These are phyloP conservation scores for Fragum fragum DNA, from an alignment of 2,888 invertebrate species.

Conservation along the genomic window DNA sequence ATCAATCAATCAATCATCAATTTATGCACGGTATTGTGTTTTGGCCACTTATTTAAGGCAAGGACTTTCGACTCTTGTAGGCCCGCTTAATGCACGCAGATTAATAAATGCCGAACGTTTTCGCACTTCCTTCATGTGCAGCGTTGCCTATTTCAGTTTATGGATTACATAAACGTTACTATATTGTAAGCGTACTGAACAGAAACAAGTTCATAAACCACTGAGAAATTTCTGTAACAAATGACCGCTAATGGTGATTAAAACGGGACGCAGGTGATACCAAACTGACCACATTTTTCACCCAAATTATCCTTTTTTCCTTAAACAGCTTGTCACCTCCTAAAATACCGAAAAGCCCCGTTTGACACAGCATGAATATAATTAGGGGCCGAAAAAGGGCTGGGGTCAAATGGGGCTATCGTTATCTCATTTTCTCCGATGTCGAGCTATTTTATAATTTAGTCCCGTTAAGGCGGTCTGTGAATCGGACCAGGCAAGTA, in stretches of 20 bases:
- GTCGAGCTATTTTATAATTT: conserved; percentile 60
- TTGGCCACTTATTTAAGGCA: too few relatives aligned
- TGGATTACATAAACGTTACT: too few relatives aligned
- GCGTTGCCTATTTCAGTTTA: too few relatives aligned
- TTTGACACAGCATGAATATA: conserved; percentile 59
- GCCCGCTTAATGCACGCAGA: too few relatives aligned
- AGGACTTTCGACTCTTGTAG: too few relatives aligned
- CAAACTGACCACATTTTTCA: conserved; percentile 49
- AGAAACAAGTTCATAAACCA: not conserved
- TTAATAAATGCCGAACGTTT: too few relatives aligned
- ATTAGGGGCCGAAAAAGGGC: conserved; percentile 45
- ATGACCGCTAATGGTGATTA: conserved; percentile 41
- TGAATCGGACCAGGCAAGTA: not conserved
- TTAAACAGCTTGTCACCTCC: conserved; percentile 53
- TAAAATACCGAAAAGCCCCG: conserved; percentile 41
- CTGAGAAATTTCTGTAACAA: conserved; percentile 40
- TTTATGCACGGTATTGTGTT: too few relatives aligned
- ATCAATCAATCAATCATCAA: too few relatives aligned
- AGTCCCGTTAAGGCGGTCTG: conserved; percentile 29
- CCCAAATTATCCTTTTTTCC: conserved; percentile 47
- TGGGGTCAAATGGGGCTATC: conserved; percentile 49
- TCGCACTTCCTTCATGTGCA: too few relatives aligned
- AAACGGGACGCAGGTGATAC: conserved; percentile 47
- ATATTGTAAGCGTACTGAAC: not conserved
- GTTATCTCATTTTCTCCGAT: conserved; percentile 56